phyloP scores from a whole-genome alignment of 2,797 vertebrate genomes.

The Syncerus caffer region DNA sequence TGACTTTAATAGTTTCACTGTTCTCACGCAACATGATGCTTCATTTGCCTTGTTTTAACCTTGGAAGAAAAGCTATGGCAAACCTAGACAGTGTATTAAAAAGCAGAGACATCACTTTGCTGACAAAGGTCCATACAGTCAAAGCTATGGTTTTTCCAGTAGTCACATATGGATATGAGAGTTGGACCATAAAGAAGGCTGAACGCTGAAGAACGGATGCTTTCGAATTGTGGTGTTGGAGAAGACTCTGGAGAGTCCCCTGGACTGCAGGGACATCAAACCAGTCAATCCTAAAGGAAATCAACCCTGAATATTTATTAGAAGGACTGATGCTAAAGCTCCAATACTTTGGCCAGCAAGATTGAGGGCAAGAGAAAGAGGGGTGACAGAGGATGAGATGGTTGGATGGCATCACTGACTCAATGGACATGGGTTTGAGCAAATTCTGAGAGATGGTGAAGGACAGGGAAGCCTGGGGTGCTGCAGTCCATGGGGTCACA shows the following conservation, averaged over 20 bases:
- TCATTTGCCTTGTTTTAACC: conserved; percentile 2
- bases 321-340: neutral
- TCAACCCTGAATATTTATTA: neutral
- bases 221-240: neutral
- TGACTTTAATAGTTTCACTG: neutral
- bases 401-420: neutral
- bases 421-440: neutral
- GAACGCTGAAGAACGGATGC: neutral
- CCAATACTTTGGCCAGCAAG: neutral
- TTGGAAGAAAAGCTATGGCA: neutral
- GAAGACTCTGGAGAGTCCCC: neutral
- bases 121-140: neutral
- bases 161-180: neutral
- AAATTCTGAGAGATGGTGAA: neutral
- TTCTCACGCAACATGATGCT: neutral
- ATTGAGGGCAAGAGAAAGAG: neutral
- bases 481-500: neutral
- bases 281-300: neutral
- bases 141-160: neutral
- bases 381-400: neutral
- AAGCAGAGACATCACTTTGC: neutral
- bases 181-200: neutral
- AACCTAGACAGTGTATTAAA: neutral
- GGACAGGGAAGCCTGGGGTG: neutral
- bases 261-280: neutral